Percentiles rank a stretch among this genome's conserved stretches.
phyloP scores from a whole-genome alignment of 2,113 vertebrate genomes.

The Spheniscus mendiculus region DNA sequence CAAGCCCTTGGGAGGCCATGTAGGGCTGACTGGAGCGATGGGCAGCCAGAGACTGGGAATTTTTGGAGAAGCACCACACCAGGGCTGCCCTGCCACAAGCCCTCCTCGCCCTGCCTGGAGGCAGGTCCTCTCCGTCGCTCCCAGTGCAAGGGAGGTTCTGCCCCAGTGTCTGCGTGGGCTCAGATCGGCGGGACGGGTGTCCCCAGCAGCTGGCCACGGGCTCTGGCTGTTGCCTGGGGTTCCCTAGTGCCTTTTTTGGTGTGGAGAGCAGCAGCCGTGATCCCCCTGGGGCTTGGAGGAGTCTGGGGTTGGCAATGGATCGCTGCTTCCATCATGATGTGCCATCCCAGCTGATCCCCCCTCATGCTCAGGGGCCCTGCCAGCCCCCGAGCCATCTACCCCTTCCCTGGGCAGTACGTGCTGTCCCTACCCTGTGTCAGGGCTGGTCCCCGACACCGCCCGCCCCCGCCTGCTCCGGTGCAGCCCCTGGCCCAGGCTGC shows the following conservation, averaged over 20 bases:
- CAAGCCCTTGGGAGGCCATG: neutral
- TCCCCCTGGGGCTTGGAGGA: neutral
- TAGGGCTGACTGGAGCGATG: neutral
- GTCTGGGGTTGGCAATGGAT: neutral
- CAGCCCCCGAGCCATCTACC: rapidly evolving
- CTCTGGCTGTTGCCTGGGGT: neutral
- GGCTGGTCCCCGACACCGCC: neutral
- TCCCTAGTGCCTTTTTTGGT: neutral
- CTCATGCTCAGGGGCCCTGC: neutral
- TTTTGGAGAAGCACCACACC: neutral
- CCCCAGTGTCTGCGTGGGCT: neutral
- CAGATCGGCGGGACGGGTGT: rapidly evolving
- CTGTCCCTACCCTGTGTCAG: neutral
- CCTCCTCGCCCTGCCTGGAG: neutral
- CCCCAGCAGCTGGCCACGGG: neutral
- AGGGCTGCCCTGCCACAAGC: neutral
- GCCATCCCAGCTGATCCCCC: neutral
- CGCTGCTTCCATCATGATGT: neutral
- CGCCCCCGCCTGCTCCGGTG: neutral
- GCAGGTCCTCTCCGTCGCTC: neutral
- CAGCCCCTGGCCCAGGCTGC: neutral
- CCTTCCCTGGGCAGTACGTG: neutral
- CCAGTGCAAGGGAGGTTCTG: rapidly evolving
- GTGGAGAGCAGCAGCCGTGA: neutral
- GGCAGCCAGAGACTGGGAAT: neutral